Evolutionary conservation across 1,140 invertebrate species (phyloP), one percentile per base, ranked within the genome.

Genomic region (Cyclargus thomasi): DNA sequence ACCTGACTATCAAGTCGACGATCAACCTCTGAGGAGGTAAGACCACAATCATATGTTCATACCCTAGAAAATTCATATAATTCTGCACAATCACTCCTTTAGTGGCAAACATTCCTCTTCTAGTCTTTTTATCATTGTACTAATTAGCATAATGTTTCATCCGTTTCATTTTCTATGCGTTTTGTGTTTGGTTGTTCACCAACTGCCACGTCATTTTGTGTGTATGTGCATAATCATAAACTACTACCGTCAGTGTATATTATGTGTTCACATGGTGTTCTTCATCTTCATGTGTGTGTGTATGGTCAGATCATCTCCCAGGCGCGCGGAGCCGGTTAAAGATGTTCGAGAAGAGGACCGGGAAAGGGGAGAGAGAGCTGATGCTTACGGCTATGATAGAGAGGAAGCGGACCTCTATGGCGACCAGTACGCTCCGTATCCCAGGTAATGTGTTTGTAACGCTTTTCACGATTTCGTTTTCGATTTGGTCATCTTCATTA

Each of bases 1-100:
- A 0, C 97, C 97, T 0, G 96, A 97, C 75, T 97, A 95, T 83
- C 94, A 95, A 53, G 94, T 97, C 14, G 92, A 94, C 14, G 96
- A 97, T 76, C 85, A 91, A 70, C 92, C 91, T 0, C 86, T 92
- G 10, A 91, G 93, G 69, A 82, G 91, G 92, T 83, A 68, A 70
- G 59, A 23, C 29, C n/a, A n/a, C 7, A n/a, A 35, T 62, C 6
- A 59, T 7, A 53, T 53, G n/a, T n/a, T n/a, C n/a, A 14, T 53
- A 6, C 23, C 2, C 23, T 6, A 29, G 23, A 0, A 29, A 29
- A 29, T 29, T 29, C 29, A 29, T 8, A 29, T 29, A 29, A 29
- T 29, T 29, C 8, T 29, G 5, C 29, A 4, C 39, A 16, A 47
- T 47, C 39, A 47, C 39, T 47, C 10, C 14, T 16, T 3, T 47